Evolutionary conservation across 64 coral and sea anemone species (phyloP), one percentile per base, ranked within the genome.

Genomic region (Astreopora myriophthalma): DNA sequence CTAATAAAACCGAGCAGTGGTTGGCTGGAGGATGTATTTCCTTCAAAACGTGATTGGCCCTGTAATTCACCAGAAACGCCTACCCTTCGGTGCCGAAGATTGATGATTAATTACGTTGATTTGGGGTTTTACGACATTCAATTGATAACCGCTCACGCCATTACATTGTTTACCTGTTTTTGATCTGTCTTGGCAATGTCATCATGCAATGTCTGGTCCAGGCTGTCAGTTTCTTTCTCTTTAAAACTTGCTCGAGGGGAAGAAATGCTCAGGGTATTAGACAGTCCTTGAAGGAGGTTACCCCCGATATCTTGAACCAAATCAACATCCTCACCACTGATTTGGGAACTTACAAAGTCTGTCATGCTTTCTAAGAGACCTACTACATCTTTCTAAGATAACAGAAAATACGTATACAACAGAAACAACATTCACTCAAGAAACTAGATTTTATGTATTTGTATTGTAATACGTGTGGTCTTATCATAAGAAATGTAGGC

Each of bases 351-450:
- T n/a, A 51, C 24, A 39, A 73, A 74, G 14, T 82, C 78, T 19
- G 78, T 87, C 27, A 87, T 75, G 34, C 88, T 94, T 31, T 94
- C 85, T 39, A 94, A 71, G 26, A 88, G 64, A 20, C 23, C 46
- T 24, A 94, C 85, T 7, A 75, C 92, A 39, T 88, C 80, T 88
- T 83, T 74, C 92, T 93, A 40, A 39, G 16, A 39, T 31, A 34
- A n/a, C n/a, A 62, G 3, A 72, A 62, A 62, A 42, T 16, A 16
- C 9, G 20, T 69, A 34, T 48, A 69, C 2, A 34, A 46, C 29
- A 25, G 10, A 44, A 34, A 22, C 10, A 35, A 34, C 5, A 8
- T 58, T 62, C 19, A 33, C n/a, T n/a, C n/a, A n/a, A n/a, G n/a
- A n/a, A n/a, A n/a, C n/a, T n/a, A n/a, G n/a, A n/a, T n/a, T n/a